Evolutionary conservation across 2,797 vertebrate species (phyloP), one percentile per base, ranked within the genome.

Genomic region (Craterocephalus amniculus): DNA sequence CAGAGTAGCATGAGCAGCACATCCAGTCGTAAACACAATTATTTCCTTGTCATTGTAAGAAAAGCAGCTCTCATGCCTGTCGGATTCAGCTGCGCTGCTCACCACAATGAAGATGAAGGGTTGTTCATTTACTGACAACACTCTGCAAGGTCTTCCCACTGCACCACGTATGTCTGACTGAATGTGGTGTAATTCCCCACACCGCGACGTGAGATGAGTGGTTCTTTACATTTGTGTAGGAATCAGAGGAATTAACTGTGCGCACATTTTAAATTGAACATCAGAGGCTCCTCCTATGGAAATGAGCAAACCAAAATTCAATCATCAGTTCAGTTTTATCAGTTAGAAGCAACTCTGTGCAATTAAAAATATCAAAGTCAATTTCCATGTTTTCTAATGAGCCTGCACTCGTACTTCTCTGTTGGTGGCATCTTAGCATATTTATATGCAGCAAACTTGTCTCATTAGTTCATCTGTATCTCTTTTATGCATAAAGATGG

Each of bases 241-340:
- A 77, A 52, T n/a, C 60, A 14, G 12, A 7, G 58, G 18, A 38
- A 66, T 72, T 66, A 31, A 70, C 32, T 56, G 22, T 52, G 14
- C 32, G 1, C 26, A 5, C 14, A 32, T 63, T 55, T 79, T 68
- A 5, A 64, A 51, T 22, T 66, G 45, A 29, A 58, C 51, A 66
- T 64, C 68, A 67, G 12, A 69, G 11, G 6, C 60, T 67, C 59
- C 43, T 66, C 69, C n/a, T 70, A 60, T 66, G 36, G 58, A 70
- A 76, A 76, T 72, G n/a, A 78, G 56, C 36, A 80, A 61, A 49
- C 24, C 60, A 51, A 52, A 52, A 52, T 82, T 67, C 65, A 76
- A 74, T 81, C 63, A 43, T 29, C n/a, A 54, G n/a, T 45, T 70
- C 38, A 35, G 24, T 43, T 78, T 70, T 62, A 65, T 70, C 56